phyloP scores from a whole-genome alignment of 1,140 invertebrate species.

The Eufriesea mexicana region DNA sequence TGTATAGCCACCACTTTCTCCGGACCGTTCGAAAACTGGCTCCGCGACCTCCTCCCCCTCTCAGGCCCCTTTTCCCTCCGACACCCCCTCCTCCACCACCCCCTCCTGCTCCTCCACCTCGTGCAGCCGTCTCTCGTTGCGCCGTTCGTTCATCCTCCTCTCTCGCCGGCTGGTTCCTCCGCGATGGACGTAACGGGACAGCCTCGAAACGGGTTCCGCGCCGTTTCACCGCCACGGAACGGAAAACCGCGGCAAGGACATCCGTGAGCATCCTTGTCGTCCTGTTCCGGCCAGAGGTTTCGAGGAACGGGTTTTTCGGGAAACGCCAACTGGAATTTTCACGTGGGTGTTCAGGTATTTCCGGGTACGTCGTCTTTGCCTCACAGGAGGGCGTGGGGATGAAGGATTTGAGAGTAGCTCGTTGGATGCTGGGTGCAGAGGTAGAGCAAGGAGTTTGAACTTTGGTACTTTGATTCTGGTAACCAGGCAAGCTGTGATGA shows the following conservation, averaged over 20 bases:
- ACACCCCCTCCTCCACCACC: conserved; percentile 1
- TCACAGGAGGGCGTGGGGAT: no score
- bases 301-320: neutral
- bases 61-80: neutral
- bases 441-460: no score
- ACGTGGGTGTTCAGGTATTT: no score
- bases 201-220: conserved; percentile 55
- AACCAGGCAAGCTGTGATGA: no score
- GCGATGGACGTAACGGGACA: conserved; percentile 49
- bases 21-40: conserved; percentile 79
- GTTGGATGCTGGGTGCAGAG: no score
- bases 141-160: conserved; percentile 46
- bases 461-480: no score
- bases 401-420: no score
- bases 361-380: no score
- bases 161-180: conserved; percentile 17
- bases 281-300: neutral
- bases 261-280: neutral
- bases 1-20: conserved; percentile 80
- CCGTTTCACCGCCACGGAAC: conserved; percentile 12
- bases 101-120: conserved; percentile 10
- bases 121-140: neutral
- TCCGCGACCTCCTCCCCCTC: conserved; percentile 57
- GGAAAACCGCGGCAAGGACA: conserved; percentile 43
- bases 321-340: no score